phyloP scores from a whole-genome alignment of 1,140 invertebrate species.

The Drosophila repleta region DNA sequence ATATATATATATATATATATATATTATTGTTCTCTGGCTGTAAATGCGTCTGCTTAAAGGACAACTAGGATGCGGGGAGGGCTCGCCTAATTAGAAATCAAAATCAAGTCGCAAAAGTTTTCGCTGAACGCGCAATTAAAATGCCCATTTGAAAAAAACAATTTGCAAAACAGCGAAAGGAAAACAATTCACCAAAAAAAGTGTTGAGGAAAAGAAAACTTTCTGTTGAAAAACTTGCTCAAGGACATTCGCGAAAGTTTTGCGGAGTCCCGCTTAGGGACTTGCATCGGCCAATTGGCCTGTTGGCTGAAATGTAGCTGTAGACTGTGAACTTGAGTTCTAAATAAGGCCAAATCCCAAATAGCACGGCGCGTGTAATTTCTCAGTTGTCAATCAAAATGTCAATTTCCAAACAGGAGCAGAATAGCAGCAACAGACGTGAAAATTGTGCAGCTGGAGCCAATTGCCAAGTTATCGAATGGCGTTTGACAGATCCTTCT shows the following conservation, averaged over 20 bases:
- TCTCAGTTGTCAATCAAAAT: slow-evolving; percentile 79
- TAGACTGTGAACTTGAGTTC: slow-evolving; percentile 10
- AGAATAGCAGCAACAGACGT: slow-evolving; percentile 3
- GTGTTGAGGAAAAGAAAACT: slow-evolving; percentile 19
- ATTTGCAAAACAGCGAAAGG: slow-evolving; percentile 10
- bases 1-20: not conserved
- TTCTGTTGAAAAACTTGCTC: slow-evolving; percentile 48
- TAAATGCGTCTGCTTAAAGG: slow-evolving; percentile 42
- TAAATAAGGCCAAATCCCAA: slow-evolving; percentile 28
- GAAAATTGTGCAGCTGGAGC: slow-evolving; percentile 58
- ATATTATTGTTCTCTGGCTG: slow-evolving; percentile 8
- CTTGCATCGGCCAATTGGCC: slow-evolving; percentile 13
- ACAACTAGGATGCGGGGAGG: too few relatives aligned
- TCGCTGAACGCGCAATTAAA: slow-evolving; percentile 48
- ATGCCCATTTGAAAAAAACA: slow-evolving; percentile 64
- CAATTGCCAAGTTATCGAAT: slow-evolving; percentile 57
- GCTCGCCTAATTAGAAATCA: slow-evolving; percentile 75
- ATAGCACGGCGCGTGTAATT: slow-evolving; percentile 48
- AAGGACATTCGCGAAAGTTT: slow-evolving; percentile 48
- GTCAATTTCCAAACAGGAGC: slow-evolving; percentile 58
- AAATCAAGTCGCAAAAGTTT: slow-evolving; percentile 70
- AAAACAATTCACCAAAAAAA: too few relatives aligned
- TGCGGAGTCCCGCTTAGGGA: slow-evolving; percentile 2
- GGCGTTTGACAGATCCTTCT: slow-evolving; percentile 65
- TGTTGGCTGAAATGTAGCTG: not conserved